Base-by-base conservation (phyloP, 2,113 vertebrate genomes). In the Myrmecophaga tridactyla region DNA sequence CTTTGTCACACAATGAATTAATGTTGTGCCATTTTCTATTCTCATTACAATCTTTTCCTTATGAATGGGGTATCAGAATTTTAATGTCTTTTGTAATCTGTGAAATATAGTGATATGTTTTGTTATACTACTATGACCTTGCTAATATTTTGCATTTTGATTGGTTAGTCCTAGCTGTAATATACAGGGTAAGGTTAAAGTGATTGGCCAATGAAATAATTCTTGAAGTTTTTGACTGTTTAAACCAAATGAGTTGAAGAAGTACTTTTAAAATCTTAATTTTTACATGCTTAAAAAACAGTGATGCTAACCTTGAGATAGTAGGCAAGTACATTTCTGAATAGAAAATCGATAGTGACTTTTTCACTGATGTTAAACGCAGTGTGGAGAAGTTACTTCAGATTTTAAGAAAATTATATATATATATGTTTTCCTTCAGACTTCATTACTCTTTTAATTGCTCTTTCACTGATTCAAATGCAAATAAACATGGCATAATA, bases 1-100 rank as follows among this genome's bases (percentile, higher is more conserved):
- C 98, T 98, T 98, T 98, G 98, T 98, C 98, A 98, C 97, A 98
- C 97, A 98, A 98, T 98, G 98, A 98, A 98, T 98, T 98, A 98
- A 98, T 98, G 98, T 98, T 98, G 98, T 98, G 97, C 98, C 98
- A 98, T 98, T 98, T 98, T 98, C 98, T 98, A 90, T 98, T 98
- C 98, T 98, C 98, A 98, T 98, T 98, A 98, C 98, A 98, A 98
- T 98, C 98, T 98, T 98, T 98, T 98, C 98, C 98, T 98, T 98
- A 98, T 98, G 98, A 98, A 98, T 98, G 98, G 98, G 97, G 96
- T 96, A 98, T 98, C 98, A 98, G 98, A 98, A 98, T 98, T 98
- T 98, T 98, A 98, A 98, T 98, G 98, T 97, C 98, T 98, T 98
- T 98, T 98, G 97, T 98, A 98, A 98, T 98, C 98, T 98, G 97